phyloP scores from a whole-genome alignment of 1,140 invertebrate species.

The Thrips palmi region DNA sequence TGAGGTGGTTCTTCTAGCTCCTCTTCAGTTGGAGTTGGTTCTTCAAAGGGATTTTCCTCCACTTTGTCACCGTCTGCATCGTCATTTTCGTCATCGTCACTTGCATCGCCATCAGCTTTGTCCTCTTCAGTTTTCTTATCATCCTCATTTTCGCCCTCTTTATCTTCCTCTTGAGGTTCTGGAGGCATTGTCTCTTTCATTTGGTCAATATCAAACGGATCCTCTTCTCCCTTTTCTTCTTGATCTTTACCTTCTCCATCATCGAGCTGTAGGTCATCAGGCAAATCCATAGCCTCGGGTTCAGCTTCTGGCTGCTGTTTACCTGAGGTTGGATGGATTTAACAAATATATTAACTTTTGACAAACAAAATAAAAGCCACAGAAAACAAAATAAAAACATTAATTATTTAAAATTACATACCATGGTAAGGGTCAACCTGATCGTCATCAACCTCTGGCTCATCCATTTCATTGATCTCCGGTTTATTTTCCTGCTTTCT shows the following conservation, averaged over 20 bases:
- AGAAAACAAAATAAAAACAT: background rate
- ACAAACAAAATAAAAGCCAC: conserved; percentile 6
- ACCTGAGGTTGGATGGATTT: conserved; percentile 12
- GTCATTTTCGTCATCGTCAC: too few relatives aligned
- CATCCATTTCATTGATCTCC: conserved; percentile 59
- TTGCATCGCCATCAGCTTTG: conserved; percentile 19
- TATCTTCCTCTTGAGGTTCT: conserved; percentile 12
- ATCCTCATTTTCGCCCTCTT: conserved; percentile 19
- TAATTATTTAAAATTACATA: conserved; percentile 14
- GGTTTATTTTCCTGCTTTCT: conserved; percentile 39
- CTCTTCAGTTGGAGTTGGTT: too few relatives aligned
- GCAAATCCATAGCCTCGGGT: conserved; percentile 67
- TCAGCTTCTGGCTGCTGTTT: conserved; percentile 53
- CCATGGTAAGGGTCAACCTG: conserved; percentile 75
- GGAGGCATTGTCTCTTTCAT: conserved; percentile 35
- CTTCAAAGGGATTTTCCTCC: too few relatives aligned
- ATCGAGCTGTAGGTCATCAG: conserved; percentile 70
- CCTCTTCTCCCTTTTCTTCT: conserved; percentile 38
- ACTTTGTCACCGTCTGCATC: too few relatives aligned
- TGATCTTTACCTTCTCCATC: conserved; percentile 41
- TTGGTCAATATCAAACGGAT: conserved; percentile 66
- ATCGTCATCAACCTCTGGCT: conserved; percentile 59
- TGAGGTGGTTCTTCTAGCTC: too few relatives aligned
- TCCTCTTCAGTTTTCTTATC: conserved; percentile 17
- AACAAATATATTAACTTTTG: conserved; percentile 8